Percentiles rank a stretch among this genome's conserved stretches.
These are phyloP conservation scores for Synanthedon vespiformis DNA, from an alignment of 2,888 invertebrate genomes.

Conservation along the genomic window DNA sequence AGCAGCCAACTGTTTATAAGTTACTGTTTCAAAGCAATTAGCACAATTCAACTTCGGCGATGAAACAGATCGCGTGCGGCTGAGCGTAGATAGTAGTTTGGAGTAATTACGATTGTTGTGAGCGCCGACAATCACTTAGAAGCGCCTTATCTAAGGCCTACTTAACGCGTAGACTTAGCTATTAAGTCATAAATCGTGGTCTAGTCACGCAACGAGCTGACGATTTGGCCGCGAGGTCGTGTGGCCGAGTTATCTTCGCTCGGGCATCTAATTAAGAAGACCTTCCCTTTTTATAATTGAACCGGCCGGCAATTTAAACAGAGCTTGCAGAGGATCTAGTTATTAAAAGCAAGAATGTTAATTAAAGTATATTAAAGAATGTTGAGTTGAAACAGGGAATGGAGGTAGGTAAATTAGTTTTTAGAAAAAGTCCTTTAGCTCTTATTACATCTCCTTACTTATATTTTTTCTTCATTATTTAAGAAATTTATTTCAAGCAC, in stretches of 20 bases:
- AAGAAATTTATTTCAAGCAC: too few species aligned
- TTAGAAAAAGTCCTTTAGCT: neutral
- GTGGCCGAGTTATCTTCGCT: slow-evolving; percentile 56
- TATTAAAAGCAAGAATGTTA: slow-evolving; percentile 3
- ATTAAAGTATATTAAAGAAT: slow-evolving; percentile 20
- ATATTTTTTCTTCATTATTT: too few species aligned
- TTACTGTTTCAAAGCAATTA: slow-evolving; percentile 44
- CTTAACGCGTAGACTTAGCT: slow-evolving; percentile 62
- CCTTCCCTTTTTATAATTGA: slow-evolving; percentile 24
- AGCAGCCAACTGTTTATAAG: neutral
- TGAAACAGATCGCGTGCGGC: slow-evolving; percentile 62
- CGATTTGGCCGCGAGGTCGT: slow-evolving; percentile 36
- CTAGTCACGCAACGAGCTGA: slow-evolving; percentile 61
- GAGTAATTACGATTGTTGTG: slow-evolving; percentile 71
- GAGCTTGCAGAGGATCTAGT: neutral
- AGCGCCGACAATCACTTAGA: slow-evolving; percentile 70
- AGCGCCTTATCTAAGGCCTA: slow-evolving; percentile 67
- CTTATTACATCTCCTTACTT: too few species aligned
- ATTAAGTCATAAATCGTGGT: slow-evolving; percentile 67
- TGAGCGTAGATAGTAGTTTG: slow-evolving; percentile 59
- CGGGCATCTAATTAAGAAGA: slow-evolving; percentile 56
- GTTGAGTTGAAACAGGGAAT: neutral
- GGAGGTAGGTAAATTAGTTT: neutral
- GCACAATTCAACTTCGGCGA: slow-evolving; percentile 48
- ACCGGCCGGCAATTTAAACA: slow-evolving; percentile 1